Percentiles rank a stretch among this genome's conserved stretches.
Conservation (phyloP, 2,113 vertebrate species). For the Crocuta crocuta region DNA sequence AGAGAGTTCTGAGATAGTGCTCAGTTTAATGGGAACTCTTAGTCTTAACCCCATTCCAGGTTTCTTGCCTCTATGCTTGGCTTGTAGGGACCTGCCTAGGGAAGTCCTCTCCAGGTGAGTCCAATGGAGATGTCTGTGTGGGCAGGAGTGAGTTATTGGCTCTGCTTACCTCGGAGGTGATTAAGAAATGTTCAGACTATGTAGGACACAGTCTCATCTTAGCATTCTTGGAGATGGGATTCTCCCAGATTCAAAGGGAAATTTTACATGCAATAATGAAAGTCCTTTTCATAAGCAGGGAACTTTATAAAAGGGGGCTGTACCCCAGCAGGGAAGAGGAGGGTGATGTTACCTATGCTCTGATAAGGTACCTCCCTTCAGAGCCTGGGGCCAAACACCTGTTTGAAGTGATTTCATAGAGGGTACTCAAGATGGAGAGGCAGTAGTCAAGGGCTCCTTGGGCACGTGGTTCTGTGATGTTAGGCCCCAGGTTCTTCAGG, state of each 20-base stretch:
- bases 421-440: not conserved
- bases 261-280: not conserved
- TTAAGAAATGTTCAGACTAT: constrained; percentile 1
- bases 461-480: not conserved
- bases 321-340: not conserved
- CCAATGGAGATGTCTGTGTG: not conserved
- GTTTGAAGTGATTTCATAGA: not conserved
- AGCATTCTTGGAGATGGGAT: not conserved
- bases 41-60: not conserved
- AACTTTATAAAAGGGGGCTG: not conserved
- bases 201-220: not conserved
- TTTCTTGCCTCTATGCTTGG: not conserved
- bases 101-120: not conserved
- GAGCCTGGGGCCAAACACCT: not conserved
- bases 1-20: not conserved
- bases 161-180: not conserved
- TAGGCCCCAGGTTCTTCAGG: not conserved
- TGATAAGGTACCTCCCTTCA: not conserved
- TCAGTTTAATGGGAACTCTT: not conserved
- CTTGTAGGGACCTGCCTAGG: not conserved
- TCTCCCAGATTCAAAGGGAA: not conserved
- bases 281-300: not conserved
- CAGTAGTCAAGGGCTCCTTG: not conserved
- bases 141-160: not conserved
- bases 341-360: not conserved